Conservation (phyloP, 92 coral and sea anemone genomes). For the Plumapathes pennacea region DNA sequence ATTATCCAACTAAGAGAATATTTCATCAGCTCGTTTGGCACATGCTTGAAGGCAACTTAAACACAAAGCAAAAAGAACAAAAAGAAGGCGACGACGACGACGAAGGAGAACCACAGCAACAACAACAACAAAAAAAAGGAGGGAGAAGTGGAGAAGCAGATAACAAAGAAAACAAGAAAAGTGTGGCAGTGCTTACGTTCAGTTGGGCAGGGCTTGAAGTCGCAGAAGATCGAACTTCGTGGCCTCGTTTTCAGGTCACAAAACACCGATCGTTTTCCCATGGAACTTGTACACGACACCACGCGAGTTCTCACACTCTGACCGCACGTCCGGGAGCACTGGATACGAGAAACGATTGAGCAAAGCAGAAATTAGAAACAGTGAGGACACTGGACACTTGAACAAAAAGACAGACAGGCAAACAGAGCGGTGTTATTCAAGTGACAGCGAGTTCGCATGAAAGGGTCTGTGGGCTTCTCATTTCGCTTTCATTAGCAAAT, state of each 20-base stretch:
- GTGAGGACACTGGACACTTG: background rate
- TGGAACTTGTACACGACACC: constrained; percentile 57
- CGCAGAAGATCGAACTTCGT: constrained; percentile 27
- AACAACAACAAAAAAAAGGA: no score
- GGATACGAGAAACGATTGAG: background rate
- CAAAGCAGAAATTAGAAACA: background rate
- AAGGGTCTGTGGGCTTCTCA: no score
- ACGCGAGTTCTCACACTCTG: constrained; percentile 55
- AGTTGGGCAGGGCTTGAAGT: constrained; percentile 37
- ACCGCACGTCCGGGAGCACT: constrained; percentile 81
- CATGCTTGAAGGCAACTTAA: no score
- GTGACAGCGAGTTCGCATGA: background rate
- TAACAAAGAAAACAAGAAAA: no score
- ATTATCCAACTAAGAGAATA: no score
- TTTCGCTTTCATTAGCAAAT: no score
- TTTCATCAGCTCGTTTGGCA: no score
- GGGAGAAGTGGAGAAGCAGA: no score
- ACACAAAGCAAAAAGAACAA: no score
- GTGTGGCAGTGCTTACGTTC: constrained; percentile 36
- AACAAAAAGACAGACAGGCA: background rate
- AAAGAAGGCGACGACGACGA: no score
- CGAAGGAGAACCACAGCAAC: no score
- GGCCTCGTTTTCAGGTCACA: constrained; percentile 51
- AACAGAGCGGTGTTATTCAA: background rate
- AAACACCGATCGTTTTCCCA: constrained; percentile 33